phyloP scores from a whole-genome alignment of 1,140 invertebrate species.

The Lepidurus arcticus region DNA sequence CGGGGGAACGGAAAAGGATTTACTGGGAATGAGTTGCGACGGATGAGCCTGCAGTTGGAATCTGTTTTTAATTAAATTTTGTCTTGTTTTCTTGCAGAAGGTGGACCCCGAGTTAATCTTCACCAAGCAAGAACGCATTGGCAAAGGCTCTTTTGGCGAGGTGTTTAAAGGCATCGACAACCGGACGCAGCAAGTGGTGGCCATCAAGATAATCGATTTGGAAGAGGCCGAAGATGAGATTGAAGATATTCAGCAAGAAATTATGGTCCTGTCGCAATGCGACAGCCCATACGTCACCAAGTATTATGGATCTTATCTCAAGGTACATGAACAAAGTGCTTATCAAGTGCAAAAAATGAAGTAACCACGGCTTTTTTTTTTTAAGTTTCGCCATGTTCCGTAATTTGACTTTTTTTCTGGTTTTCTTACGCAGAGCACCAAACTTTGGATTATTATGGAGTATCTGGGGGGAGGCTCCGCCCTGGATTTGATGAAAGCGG shows the following conservation, averaged over 20 bases:
- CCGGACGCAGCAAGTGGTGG: conserved; percentile 93
- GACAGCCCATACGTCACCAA: conserved; percentile 98
- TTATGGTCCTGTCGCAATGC: conserved; percentile 99
- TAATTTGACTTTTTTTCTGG: conserved; percentile 33
- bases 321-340: conserved; percentile 54
- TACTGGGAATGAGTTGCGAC: not conserved
- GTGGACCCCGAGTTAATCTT: conserved; percentile 98
- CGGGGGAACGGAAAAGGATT: not conserved
- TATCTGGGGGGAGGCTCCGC: conserved; percentile 96
- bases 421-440: conserved; percentile 75
- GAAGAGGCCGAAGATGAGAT: conserved; percentile 99
- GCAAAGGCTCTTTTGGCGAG: conserved; percentile 98
- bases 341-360: not conserved
- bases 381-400: no score
- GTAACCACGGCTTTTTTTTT: no score
- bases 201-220: conserved; percentile 98
- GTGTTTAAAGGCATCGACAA: conserved; percentile 99
- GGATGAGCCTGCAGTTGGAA: not conserved
- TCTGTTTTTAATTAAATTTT: conserved; percentile 3
- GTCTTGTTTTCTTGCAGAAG: conserved; percentile 63
- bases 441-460: conserved; percentile 99
- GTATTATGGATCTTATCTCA: conserved; percentile 94
- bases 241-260: conserved; percentile 99
- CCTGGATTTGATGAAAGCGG: conserved; percentile 98
- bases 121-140: conserved; percentile 98